Evolutionary conservation across 64 coral and sea anemone genomes (phyloP), one percentile per base, ranked within the genome.

Genomic region (Anthopleura sola): DNA sequence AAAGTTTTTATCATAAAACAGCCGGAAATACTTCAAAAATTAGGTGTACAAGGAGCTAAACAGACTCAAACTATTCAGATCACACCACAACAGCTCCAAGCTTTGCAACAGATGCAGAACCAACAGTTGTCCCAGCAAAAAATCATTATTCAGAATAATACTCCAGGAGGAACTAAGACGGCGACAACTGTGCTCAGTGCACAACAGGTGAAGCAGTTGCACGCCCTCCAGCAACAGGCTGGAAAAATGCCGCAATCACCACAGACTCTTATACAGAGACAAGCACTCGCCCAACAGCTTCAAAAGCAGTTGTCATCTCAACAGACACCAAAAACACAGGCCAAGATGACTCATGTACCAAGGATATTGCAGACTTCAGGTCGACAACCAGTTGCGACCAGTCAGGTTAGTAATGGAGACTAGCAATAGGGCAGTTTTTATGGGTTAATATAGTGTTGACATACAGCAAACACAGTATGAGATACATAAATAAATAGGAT

Each of bases 1-100:
- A 96, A 96, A 55, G 94, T 96, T 0, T 92, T 96, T 78, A 96
- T 96, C 58, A 96, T 96, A 64, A 96, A 92, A 84, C 94, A 96
- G 64, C 94, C 94, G 44, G 90, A 96, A 31, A 46, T 96, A 11
- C 85, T 96, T 75, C 94, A 96, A 68, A 96, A 92, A 55, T 83
- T 96, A 24, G 90, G 90, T 11, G 64, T 92, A 50, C 94, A 96
- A 31, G 90, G 94, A 57, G 37, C 82, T 23, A 96, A 92, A 75
- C 79, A 90, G 62, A 90, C 91, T 46, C 94, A 96, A 39, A 92
- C 94, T 54, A 88, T 96, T 75, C 94, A 96, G 82, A 96, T 96
- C 40, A 96, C 94, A 37, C 86, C 90, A 12, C 94, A 96, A 68
- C 94, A 96, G 54, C 84, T 96, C 1, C 94, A 96, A 77, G 90